Percentiles rank a stretch among this genome's conserved stretches.
These are phyloP conservation scores for Dicrostonyx torquatus DNA, from an alignment of 2,797 vertebrate genomes.

Conservation along the genomic window DNA sequence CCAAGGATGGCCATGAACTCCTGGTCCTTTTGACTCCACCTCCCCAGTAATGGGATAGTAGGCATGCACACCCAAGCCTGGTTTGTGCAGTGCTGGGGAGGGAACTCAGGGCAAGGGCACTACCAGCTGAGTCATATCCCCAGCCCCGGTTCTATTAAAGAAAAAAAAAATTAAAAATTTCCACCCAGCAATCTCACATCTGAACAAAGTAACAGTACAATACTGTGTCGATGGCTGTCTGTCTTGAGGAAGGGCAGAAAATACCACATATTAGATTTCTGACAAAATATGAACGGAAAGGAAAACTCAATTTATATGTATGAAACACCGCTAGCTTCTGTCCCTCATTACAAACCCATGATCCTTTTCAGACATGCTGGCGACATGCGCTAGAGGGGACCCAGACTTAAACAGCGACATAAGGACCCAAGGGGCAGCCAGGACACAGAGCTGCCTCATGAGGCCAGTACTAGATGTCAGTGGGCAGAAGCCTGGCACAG, in stretches of 20 bases:
- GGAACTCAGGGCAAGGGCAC: background rate
- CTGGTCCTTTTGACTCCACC: background rate
- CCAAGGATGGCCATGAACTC: background rate
- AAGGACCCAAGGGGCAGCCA: background rate
- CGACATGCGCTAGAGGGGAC: background rate
- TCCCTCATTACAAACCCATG: background rate
- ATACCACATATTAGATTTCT: constrained; percentile 7
- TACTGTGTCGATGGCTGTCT: background rate
- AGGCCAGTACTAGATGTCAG: background rate
- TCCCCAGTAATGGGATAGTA: background rate
- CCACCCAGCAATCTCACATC: background rate
- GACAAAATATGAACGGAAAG: background rate
- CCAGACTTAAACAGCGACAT: background rate
- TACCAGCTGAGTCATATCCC: background rate
- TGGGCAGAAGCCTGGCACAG: background rate
- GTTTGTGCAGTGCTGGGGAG: background rate
- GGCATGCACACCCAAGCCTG: background rate
- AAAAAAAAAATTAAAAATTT: background rate
- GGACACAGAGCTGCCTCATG: background rate
- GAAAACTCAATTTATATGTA: constrained; percentile 21
- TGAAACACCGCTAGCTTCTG: background rate
- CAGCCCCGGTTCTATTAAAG: background rate
- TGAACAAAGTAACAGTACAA: background rate
- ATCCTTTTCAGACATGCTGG: constrained; percentile 28
- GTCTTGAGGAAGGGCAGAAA: constrained; percentile 24